Evolutionary conservation across 2,888 invertebrate species (phyloP), one percentile per base, ranked within the genome.

Genomic region (Lasiommata megera): DNA sequence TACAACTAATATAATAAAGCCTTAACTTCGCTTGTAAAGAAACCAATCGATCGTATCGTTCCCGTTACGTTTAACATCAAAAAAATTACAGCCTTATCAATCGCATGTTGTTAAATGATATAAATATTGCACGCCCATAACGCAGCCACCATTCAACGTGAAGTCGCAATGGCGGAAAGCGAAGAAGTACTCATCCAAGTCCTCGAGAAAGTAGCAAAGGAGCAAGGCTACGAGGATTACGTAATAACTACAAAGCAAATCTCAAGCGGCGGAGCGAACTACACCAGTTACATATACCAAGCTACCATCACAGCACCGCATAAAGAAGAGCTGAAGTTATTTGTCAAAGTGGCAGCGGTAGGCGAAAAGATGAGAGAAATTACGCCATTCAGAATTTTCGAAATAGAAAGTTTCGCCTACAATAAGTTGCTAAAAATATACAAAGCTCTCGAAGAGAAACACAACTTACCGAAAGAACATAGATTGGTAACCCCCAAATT

Each of bases 181-280:
- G 67, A 72, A 12, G 8, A 57, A 41, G 60, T 55, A 12, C 51
- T 77, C 3, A 63, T 56, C 6, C 53, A 53, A n/a, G 50, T 73
- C 3, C 63, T 77, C 12, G 61, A 69, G 16, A 64, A 66, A 47
- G 68, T 81, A 5, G 74, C 76, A 1, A 51, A 31, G 23, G 69
- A 75, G 43, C 66, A 72, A 9, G 58, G 69, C 1, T 75, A 71
- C 57, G 53, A 68, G 12, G 56, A 73, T 16, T 61, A 63, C 40
- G 51, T 67, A 12, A 52, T 77, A 5, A 58, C 65, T 31, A 31
- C 77, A 1, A 68, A 67, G 9, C 65, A 72, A 5, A 64, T 74
- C 11, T 69, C 69, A 7, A 75, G 67, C 3, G 76, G 66, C 1
- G 82, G 82, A 0, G 80, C 76, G 0, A 81, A 80, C 59, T 81